These are phyloP conservation scores for Plecotus auritus DNA, from an alignment of 2,113 vertebrate genomes.

Conservation along the genomic window DNA sequence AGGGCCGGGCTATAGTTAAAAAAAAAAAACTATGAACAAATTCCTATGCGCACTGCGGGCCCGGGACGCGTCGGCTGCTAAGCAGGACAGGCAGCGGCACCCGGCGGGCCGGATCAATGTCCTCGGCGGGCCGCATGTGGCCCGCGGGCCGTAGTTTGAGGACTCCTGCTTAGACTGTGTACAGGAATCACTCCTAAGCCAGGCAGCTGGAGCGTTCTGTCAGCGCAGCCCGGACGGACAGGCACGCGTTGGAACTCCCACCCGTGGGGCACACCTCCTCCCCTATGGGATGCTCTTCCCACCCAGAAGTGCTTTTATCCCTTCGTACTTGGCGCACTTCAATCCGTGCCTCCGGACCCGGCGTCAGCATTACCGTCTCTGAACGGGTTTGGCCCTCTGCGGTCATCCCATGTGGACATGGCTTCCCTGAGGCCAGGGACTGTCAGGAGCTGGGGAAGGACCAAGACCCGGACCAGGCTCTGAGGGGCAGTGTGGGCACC, in stretches of 20 bases:
- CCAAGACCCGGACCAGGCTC: rapidly evolving
- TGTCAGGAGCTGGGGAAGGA: neutral
- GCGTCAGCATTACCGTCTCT: neutral
- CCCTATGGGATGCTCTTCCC: neutral
- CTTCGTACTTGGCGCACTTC: neutral
- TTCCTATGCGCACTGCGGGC: too few species aligned
- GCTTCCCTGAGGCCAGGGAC: neutral
- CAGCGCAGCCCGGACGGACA: rapidly evolving
- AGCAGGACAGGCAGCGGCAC: too few species aligned
- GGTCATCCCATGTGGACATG: rapidly evolving
- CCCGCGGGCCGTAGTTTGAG: too few species aligned
- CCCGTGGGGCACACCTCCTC: rapidly evolving
- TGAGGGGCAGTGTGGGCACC: too few species aligned
- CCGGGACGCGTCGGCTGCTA: too few species aligned
- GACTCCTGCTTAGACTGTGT: neutral
- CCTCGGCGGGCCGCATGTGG: too few species aligned
- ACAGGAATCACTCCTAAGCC: neutral
- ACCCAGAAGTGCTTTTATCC: neutral
- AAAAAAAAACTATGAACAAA: too few species aligned
- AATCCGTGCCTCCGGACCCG: neutral
- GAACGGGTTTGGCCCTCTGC: rapidly evolving
- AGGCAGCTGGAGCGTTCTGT: neutral
- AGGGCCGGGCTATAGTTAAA: too few species aligned
- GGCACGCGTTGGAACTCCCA: rapidly evolving
- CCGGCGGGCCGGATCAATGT: too few species aligned